Evolutionary conservation across 2,888 invertebrate genomes (phyloP), one percentile per base, ranked within the genome.

Genomic region (Eristalis arbustorum): DNA sequence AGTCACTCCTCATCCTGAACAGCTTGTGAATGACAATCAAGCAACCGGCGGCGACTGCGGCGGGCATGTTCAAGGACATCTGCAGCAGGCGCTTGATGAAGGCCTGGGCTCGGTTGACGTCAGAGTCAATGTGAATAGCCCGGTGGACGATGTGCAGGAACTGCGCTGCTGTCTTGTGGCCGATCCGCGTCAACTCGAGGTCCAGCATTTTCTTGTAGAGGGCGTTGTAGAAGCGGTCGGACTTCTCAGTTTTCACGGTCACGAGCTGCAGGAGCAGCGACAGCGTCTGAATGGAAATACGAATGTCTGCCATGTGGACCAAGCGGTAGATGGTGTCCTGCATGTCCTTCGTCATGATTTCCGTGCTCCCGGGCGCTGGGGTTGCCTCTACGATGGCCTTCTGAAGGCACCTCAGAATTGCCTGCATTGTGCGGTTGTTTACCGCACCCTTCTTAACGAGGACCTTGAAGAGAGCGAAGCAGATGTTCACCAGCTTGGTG

Each of bases 391-490:
- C 66, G 42, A 93, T 93, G 0, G 97, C 96, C 89, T 97, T 94
- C 90, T 97, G 97, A 5, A 98, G 95, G 1, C 98, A 98, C 84
- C 95, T 95, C 66, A 98, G 93, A 71, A 98, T 94, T 0, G 96
- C 96, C 88, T 96, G 96, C 96, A 98, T 96, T 94, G 98, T 96
- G 90, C 96, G 95, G 89, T 95, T 96, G 90, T 98, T 96, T 0
- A 97, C 95, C 84, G 97, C 96, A 2, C 96, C 96, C 92, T 91
- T 91, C 28, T 98, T 97, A 5, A 98, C 95, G 77, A 96, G 95
- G 67, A 98, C 96, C 93, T 98, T 98, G 94, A 99, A 99, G 92
- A 99, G 98, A 0, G 97, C 96, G 91, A 99, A 98, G 92, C 99
- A 99, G 68, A 99, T 96, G 88, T 96, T 94, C 62, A 99, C 96